phyloP scores from a whole-genome alignment of 2,888 invertebrate species.

The Vesta saturnalis region DNA sequence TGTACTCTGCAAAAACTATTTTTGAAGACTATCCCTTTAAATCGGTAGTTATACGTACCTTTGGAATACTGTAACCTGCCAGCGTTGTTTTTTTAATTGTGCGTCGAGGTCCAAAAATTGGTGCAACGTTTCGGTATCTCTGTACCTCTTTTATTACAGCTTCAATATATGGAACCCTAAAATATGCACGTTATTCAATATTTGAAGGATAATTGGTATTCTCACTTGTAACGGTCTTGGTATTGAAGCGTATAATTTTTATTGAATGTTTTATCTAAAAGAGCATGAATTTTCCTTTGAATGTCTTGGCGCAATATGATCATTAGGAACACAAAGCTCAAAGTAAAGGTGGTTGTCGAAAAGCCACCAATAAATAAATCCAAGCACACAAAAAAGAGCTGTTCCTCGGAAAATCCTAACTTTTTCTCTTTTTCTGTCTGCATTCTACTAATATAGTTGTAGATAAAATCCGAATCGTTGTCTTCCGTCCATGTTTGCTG shows the following conservation, averaged over 20 bases:
- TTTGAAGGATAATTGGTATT: no score
- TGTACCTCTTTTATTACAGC: conserved; percentile 66
- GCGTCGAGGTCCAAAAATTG: conserved; percentile 64
- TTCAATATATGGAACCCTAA: conserved; percentile 65
- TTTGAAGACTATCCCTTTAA: neutral
- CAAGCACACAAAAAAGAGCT: conserved; percentile 71
- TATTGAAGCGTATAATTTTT: conserved; percentile 61
- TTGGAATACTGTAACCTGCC: conserved; percentile 63
- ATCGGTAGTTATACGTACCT: conserved; percentile 44
- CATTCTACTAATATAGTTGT: conserved; percentile 72
- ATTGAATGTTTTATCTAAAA: conserved; percentile 64
- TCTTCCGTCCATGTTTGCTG: conserved; percentile 62
- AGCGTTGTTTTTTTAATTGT: conserved; percentile 66
- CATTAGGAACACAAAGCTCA: conserved; percentile 70
- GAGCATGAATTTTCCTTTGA: conserved; percentile 67
- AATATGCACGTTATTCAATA: no score
- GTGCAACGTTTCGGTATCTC: conserved; percentile 61
- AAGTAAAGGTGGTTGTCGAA: conserved; percentile 70
- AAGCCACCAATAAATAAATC: conserved; percentile 76
- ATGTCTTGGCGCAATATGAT: conserved; percentile 69
- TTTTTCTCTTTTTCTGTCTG: conserved; percentile 52
- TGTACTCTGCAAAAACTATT: conserved; percentile 51
- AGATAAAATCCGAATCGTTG: conserved; percentile 68
- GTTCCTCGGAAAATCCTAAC: conserved; percentile 66
- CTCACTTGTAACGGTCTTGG: conserved; percentile 63